Conservation (phyloP, 2,888 invertebrate species). For the Globia sparganii region DNA sequence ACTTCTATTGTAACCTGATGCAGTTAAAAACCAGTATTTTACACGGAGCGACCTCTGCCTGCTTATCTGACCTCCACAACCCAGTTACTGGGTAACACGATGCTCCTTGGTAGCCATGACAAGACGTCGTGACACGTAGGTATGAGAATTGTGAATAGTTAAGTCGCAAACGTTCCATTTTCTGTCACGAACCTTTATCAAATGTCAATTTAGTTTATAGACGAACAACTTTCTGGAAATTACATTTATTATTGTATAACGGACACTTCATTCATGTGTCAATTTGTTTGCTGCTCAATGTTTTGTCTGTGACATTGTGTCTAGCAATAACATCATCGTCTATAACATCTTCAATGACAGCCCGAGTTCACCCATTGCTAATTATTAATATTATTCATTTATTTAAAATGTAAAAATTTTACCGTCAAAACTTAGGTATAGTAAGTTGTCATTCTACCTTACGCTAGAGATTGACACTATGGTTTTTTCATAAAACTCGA, state of each 20-base stretch:
- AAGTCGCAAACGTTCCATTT: slow-evolving; percentile 61
- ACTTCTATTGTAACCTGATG: too few relatives aligned
- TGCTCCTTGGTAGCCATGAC: neutral
- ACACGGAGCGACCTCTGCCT: neutral
- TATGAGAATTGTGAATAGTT: slow-evolving; percentile 70
- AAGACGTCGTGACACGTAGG: slow-evolving; percentile 11
- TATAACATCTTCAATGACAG: neutral
- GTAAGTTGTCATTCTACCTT: too few relatives aligned
- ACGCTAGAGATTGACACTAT: too few relatives aligned
- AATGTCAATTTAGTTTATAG: slow-evolving; percentile 68
- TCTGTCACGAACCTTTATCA: slow-evolving; percentile 73
- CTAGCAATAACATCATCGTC: neutral
- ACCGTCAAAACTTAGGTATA: too few relatives aligned
- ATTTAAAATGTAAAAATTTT: neutral
- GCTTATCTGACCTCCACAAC: neutral
- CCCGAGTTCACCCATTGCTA: neutral
- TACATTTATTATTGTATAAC: slow-evolving; percentile 11
- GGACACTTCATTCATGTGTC: slow-evolving; percentile 17
- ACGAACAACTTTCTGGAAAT: slow-evolving; percentile 28
- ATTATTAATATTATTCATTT: too few relatives aligned
- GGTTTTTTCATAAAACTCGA: too few relatives aligned
- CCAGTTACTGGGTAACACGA: neutral
- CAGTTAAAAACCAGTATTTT: neutral
- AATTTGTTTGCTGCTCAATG: neutral
- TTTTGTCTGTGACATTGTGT: slow-evolving; percentile 2